Base-by-base conservation (phyloP, 2,888 invertebrate genomes). In the Megaustenia siamemsis region DNA sequence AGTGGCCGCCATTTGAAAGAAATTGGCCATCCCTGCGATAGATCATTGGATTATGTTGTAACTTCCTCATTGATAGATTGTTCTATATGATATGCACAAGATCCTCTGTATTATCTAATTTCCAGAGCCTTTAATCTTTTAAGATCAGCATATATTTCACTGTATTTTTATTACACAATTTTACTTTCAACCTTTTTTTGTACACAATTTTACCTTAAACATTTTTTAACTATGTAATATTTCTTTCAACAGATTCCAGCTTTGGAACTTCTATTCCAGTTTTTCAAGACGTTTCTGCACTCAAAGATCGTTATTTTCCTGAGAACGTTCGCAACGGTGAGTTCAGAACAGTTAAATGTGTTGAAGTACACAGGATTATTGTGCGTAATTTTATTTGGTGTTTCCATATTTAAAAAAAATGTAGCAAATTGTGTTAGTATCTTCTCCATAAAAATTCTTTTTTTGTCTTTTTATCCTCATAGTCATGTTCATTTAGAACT, bases 251-350 rank as follows among this genome's bases (percentile, higher is more conserved):
- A 38, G 82, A 35, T 5, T 45, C 38, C 49, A 56, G 53, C 21
- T 18, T 2, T 63, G 53, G 53, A 21, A 83, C 18, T 21, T 49
- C 3, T 43, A 63, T 77, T 18, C 83, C 83, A 43, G 40, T 21
- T 21, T 45, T 83, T 18, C 12, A n/a, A 68, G 28, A 83, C n/a
- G 24, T n/a, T 43, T 68, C 83, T 53, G 83, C 69, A 45, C 10
- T 83, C 24, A 35, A 83, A 32, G 53, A 77, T 49, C 5, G 53
- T 53, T 35, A 77, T 45, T 38, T 83, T n/a, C 53, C 68, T 0
- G 83, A 83, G 63, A 28, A 66, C n/a, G 53, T 66, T n/a, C 83
- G 77, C 10, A 18, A 68, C 32, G 68, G 83, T 83, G 45, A 83
- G 73, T 73, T 28, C 18, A 15, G 28, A 18, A 49, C 24, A 21